phyloP scores from a whole-genome alignment of 2,797 vertebrate genomes.

The Ispidina lecontei region DNA sequence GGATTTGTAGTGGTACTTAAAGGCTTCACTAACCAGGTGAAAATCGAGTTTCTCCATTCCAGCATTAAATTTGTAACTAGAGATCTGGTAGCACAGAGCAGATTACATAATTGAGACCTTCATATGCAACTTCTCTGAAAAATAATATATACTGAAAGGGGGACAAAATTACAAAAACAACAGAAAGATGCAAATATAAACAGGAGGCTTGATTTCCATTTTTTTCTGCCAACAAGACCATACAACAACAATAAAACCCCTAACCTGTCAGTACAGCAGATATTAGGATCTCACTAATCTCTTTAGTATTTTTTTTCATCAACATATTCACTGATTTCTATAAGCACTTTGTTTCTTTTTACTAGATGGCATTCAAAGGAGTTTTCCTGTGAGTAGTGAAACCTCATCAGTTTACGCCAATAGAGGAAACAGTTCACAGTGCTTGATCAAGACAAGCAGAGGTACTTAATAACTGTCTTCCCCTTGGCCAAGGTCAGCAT shows the following conservation, averaged over 20 bases:
- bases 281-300: background rate
- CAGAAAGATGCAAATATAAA: background rate
- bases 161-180: background rate
- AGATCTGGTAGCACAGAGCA: background rate
- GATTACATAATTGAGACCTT: background rate
- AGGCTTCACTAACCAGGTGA: fast-evolving
- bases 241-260: background rate
- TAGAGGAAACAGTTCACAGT: background rate
- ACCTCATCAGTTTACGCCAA: background rate
- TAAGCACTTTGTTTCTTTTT: background rate
- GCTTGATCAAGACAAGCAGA: background rate
- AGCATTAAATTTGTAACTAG: background rate
- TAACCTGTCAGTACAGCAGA: background rate
- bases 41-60: background rate
- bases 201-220: background rate
- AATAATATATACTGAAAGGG: background rate
- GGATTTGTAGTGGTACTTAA: background rate
- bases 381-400: background rate
- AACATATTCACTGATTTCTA: background rate
- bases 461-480: background rate
- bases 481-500: background rate
- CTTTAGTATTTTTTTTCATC: background rate
- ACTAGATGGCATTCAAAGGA: background rate
- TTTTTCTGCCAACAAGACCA: background rate
- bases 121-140: background rate